Evolutionary conservation across 2,113 vertebrate genomes (phyloP).

Genomic region (Poeciliopsis prolifica): DNA sequence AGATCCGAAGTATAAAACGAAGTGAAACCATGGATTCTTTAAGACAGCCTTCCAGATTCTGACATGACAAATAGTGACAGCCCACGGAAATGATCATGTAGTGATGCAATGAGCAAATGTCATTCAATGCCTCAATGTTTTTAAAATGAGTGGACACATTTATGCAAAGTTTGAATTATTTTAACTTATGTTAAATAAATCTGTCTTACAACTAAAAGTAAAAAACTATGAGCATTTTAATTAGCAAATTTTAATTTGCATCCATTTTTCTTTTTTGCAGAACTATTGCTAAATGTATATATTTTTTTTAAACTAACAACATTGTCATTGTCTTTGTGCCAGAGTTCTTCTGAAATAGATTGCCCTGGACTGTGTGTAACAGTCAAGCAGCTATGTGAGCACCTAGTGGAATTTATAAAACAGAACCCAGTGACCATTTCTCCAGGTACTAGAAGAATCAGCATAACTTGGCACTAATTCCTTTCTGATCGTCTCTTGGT

Average conservation of each 20-base stretch:
- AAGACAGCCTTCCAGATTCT: conserved; percentile 15
- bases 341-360: conserved; percentile 9
- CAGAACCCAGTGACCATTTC: conserved; percentile 48
- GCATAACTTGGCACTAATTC: too few species aligned
- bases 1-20: conserved; percentile 4
- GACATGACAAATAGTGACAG: neutral
- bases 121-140: neutral
- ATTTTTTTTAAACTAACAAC: neutral
- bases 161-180: neutral
- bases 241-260: neutral
- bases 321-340: neutral
- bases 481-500: too few species aligned
- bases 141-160: neutral
- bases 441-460: conserved; percentile 25
- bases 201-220: neutral
- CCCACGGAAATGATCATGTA: conserved; percentile 11
- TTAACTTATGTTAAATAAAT: neutral
- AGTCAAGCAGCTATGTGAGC: conserved; percentile 21
- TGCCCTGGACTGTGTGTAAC: conserved; percentile 9
- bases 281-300: neutral
- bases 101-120: neutral
- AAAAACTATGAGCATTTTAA: neutral
- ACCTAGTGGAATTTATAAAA: conserved; percentile 47
- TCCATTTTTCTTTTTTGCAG: too few species aligned
- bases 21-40: conserved; percentile 7